Base-by-base conservation (phyloP, 2,888 invertebrate species). In the Camponotus fellah region DNA sequence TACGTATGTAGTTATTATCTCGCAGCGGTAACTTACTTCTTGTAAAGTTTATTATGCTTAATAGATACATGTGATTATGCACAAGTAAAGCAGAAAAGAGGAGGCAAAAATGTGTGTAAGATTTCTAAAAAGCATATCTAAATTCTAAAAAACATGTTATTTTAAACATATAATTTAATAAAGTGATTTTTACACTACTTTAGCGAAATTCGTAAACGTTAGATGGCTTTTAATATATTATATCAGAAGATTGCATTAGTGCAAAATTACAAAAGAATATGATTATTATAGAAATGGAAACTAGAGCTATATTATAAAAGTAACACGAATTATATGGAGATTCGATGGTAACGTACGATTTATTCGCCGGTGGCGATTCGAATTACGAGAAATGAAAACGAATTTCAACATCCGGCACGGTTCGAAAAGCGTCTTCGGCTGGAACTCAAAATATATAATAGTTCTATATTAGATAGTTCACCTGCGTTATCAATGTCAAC, bases 391-490 rank as follows among this genome's bases (percentile, higher is more conserved):
- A 26, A 43, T 58, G 17, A 40, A 72, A 79, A 69, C 71, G 79
- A 80, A 72, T 71, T 71, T 60, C 71, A 60, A 62, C 71, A 71
- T 46, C 14, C 66, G 40, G 21, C 75, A 53, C 56, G 26, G 12
- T 17, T 58, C 68, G 49, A 62, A 37, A 71, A 80, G 46, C 60
- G 71, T 71, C 71, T 46, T 37, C 71, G 46, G 46, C 71, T 40
- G 79, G 46, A 80, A 71, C 37, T 80, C 60, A 60, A 71, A 79
- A 60, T 43, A n/a, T n/a, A n/a, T n/a, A n/a, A n/a, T n/a, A n/a
- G n/a, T n/a, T n/a, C n/a, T n/a, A n/a, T n/a, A n/a, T n/a, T n/a
- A n/a, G n/a, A n/a, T n/a, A n/a, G 77, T 40, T 34, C 58, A 46
- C 9, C 14, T 17, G 46, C 79, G 37, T 71, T 71, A 80, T 80